These are phyloP conservation scores for Caenorhabditis drosophilae DNA, from an alignment of 2,888 invertebrate genomes.

Conservation along the genomic window DNA sequence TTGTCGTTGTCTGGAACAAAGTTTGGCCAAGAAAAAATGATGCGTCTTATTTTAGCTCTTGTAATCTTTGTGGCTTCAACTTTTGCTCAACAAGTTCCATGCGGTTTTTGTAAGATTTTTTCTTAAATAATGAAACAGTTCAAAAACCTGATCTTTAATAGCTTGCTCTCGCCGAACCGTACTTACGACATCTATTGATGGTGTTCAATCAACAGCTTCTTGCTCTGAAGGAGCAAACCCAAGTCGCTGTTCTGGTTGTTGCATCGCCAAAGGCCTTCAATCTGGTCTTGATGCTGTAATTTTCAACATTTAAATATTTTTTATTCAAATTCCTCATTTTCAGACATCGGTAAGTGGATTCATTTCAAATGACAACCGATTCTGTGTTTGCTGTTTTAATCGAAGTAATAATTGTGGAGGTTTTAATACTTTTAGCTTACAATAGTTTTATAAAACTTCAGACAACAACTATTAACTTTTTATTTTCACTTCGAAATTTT, in stretches of 20 bases:
- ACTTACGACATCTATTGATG: conserved; percentile 23
- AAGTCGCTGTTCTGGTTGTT: conserved; percentile 32
- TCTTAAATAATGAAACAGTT: neutral
- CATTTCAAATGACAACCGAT: conserved; percentile 29
- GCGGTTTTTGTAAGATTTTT: conserved; percentile 31
- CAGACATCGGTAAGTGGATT: conserved; percentile 26
- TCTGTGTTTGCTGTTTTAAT: conserved; percentile 40
- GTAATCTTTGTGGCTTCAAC: too few relatives aligned
- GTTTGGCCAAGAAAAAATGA: too few relatives aligned
- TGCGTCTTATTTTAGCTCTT: too few relatives aligned
- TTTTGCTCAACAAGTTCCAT: conserved; percentile 10
- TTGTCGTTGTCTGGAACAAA: too few relatives aligned
- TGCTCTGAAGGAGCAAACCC: conserved; percentile 26
- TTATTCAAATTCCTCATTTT: too few relatives aligned
- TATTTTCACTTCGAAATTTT: too few relatives aligned
- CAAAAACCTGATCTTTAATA: conserved; percentile 2
- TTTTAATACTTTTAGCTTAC: conserved; percentile 15
- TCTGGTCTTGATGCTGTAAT: conserved; percentile 20
- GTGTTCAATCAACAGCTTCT: conserved; percentile 19
- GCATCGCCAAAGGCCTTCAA: conserved; percentile 30
- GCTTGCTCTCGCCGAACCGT: conserved; percentile 35
- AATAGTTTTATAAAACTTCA: too few relatives aligned
- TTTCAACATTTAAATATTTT: neutral
- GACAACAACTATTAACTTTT: too few relatives aligned
- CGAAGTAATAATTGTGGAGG: conserved; percentile 19